Conservation (phyloP, 2,797 vertebrate species). For the Molossus molossus region DNA sequence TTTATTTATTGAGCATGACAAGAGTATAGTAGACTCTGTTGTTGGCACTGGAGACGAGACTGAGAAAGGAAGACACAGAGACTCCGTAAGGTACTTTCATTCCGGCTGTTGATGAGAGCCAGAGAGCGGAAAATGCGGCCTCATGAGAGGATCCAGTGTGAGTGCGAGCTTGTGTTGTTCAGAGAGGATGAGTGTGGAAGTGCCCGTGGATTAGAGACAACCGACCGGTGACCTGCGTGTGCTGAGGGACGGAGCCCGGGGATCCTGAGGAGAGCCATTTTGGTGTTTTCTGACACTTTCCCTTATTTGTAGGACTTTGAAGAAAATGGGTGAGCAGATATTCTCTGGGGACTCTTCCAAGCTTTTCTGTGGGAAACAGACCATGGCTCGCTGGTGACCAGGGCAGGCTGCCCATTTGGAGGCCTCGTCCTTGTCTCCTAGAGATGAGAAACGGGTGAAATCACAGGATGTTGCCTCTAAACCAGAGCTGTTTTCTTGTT, state of each 20-base stretch:
- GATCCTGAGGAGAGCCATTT: neutral
- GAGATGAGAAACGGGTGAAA: neutral
- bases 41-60: neutral
- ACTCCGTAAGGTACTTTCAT: neutral
- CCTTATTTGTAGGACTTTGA: neutral
- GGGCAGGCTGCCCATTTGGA: neutral
- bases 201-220: neutral
- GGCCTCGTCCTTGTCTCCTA: neutral
- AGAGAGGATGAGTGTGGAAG: neutral
- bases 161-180: neutral
- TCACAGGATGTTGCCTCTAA: neutral
- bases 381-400: neutral
- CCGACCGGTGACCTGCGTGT: neutral
- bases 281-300: neutral
- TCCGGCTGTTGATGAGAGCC: neutral
- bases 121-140: neutral
- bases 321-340: neutral
- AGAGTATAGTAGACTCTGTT: neutral
- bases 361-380: neutral
- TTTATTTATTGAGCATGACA: neutral
- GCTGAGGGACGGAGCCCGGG: neutral
- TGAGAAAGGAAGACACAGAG: neutral
- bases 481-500: neutral
- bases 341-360: neutral
- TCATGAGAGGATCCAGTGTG: neutral